Evolutionary conservation across 2,797 vertebrate genomes (phyloP), one percentile per base, ranked within the genome.

Genomic region (Gallirallus australis): DNA sequence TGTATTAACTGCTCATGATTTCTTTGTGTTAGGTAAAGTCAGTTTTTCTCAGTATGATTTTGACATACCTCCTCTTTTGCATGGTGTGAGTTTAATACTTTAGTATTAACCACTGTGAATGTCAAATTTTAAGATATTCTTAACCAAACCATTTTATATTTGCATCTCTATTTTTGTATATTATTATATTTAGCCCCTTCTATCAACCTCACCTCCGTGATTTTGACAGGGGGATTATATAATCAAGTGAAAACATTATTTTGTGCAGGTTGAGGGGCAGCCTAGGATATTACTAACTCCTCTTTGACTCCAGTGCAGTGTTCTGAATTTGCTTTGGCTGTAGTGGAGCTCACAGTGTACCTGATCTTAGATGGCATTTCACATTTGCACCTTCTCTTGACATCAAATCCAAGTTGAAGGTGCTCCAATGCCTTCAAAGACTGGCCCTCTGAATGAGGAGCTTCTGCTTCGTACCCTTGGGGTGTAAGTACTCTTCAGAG

Each of bases 101-200:
- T 95, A 87, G 90, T 95, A 87, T 97, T 97, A 96, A 85, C 93
- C 53, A 24, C 97, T 97, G 96, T 97, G 98, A 98, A 97, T 96
- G 93, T 96, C 97, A 93, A 85, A 93, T 96, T 96, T 95, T 89
- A 94, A 86, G 88, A 84, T 95, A 89, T 53, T 93, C 84, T 73
- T 97, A 96, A 91, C 92, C 93, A 89, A 97, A 96, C 86, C 89
- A 79, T 96, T 96, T 97, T 97, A 85, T 95, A 96, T 65, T 96
- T 45, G n/a, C 87, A 86, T 96, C 69, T 93, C 53, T 95, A 91
- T 96, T 92, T 97, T 91, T 94, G 50, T 95, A 73, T 96, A 76
- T 94, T 70, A 69, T 84, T 86, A 80, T 90, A 95, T 72, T 96
- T 95, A 91, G 85, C 90, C 71, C 81, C 50, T 90, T 93, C 85